phyloP scores from a whole-genome alignment of 2,113 vertebrate species.

The Zeus faber region DNA sequence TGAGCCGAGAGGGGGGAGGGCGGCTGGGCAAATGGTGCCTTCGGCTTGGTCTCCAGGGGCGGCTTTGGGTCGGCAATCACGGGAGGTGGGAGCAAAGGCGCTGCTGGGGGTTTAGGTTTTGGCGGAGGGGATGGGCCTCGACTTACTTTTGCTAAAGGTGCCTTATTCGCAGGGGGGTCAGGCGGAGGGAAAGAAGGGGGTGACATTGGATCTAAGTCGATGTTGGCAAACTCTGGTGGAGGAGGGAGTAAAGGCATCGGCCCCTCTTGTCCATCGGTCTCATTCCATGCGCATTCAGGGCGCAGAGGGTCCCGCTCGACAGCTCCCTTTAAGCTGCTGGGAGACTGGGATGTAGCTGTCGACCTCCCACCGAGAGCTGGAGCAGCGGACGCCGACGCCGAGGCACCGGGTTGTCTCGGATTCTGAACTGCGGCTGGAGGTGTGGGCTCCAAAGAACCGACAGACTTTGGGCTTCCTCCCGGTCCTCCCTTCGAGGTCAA shows the following conservation, averaged over 20 bases:
- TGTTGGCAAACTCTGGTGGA: constrained; percentile 87
- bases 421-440: constrained; percentile 8
- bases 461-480: constrained; percentile 19
- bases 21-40: constrained; percentile 9
- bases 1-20: constrained; percentile 40
- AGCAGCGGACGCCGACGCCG: constrained; percentile 5
- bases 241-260: constrained; percentile 82
- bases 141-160: neutral
- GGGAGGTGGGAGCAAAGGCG: constrained; percentile 32
- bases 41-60: constrained; percentile 36
- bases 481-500: constrained; percentile 18
- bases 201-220: constrained; percentile 30
- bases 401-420: constrained; percentile 16
- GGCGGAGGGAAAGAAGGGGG: constrained; percentile 47
- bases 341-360: constrained; percentile 1
- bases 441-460: neutral
- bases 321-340: constrained; percentile 24
- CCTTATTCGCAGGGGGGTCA: constrained; percentile 48
- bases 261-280: constrained; percentile 47
- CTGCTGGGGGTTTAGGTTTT: constrained; percentile 30
- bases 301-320: constrained; percentile 5
- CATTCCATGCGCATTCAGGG: constrained; percentile 16
- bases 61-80: constrained; percentile 38
- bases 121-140: constrained; percentile 4
- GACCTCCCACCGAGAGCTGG: neutral